Conservation (phyloP, 2,888 invertebrate genomes). For the Drosophila siamana region DNA sequence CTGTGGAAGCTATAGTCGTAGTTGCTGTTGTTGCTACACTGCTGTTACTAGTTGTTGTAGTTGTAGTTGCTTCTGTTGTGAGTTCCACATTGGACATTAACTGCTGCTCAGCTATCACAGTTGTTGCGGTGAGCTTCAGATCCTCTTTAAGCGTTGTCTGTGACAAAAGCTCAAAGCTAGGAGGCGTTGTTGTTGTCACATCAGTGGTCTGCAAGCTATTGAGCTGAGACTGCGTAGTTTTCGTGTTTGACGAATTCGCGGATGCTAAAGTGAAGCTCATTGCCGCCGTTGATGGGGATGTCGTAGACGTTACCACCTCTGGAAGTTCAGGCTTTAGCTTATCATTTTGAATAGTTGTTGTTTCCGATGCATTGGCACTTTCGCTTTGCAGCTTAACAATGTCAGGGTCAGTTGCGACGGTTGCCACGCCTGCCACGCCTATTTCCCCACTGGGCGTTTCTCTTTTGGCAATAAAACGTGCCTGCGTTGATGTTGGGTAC, state of each 20-base stretch:
- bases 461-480: conserved; percentile 76
- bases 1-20: conserved; percentile 3
- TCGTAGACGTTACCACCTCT: not conserved
- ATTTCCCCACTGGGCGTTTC: conserved; percentile 55
- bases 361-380: conserved; percentile 46
- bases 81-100: not conserved
- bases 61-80: conserved; percentile 3
- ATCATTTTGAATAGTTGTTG: not conserved
- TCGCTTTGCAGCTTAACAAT: conserved; percentile 55
- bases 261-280: not conserved
- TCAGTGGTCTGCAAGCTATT: not conserved
- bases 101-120: not conserved
- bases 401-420: conserved; percentile 69
- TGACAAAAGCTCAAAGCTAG: not conserved
- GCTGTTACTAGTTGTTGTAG: not conserved
- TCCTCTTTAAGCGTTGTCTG: not conserved
- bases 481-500: conserved; percentile 48
- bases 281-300: conserved; percentile 11
- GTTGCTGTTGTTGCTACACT: conserved; percentile 11
- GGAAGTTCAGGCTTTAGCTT: not conserved
- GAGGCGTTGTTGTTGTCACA: not conserved
- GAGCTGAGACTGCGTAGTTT: not conserved
- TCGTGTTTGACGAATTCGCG: not conserved
- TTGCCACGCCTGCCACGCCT: conserved; percentile 47
- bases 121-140: not conserved